Evolutionary conservation across 2,888 invertebrate genomes (phyloP), one percentile per base, ranked within the genome.

Genomic region (Bellardia pandia): DNA sequence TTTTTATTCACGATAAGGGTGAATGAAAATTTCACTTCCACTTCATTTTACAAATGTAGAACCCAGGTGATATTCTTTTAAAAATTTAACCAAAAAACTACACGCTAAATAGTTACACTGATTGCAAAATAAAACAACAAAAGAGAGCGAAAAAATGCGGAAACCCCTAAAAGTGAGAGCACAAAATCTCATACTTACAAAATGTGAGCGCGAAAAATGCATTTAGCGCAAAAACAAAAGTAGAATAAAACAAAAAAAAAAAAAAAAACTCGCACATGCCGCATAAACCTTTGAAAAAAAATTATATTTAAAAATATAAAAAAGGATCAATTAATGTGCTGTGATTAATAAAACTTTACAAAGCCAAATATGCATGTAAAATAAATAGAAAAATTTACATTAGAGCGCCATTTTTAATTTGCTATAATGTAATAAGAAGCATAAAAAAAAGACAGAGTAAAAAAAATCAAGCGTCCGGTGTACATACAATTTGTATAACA

Each of bases 321-420:
- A 62, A 23, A 13, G 33, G 37, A 48, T 0, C 13, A 5, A n/a
- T 16, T 48, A 51, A 16, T 37, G 8, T 2, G 4, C 4, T 33
- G 14, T 58, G n/a, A 11, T 14, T 60, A 48, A 30, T 60, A 7
- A 16, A 23, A 30, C 8, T 8, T 2, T 42, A 9, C 40, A 42
- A 66, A 66, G 23, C 37, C 37, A 37, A 37, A 37, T 37, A 37
- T 37, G 23, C 37, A 76, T 56, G 6, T 53, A 53, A 13, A 71
- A 42, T 6, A 40, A 72, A 40, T 4, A 8, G 23, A 71, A 45
- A 51, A 60, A 71, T 30, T 7, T 58, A 85, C 68, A 75, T 56
- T 76, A 83, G 58, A 88, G 86, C 89, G 90, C 90, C 90, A 90
- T 89, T 90, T 89, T 90, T 88, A 88, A 89, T 89, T 85, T 87